Evolutionary conservation across 2,888 invertebrate genomes (phyloP), one percentile per base, ranked within the genome.

Genomic region (Rhagophthalmus giganteus): DNA sequence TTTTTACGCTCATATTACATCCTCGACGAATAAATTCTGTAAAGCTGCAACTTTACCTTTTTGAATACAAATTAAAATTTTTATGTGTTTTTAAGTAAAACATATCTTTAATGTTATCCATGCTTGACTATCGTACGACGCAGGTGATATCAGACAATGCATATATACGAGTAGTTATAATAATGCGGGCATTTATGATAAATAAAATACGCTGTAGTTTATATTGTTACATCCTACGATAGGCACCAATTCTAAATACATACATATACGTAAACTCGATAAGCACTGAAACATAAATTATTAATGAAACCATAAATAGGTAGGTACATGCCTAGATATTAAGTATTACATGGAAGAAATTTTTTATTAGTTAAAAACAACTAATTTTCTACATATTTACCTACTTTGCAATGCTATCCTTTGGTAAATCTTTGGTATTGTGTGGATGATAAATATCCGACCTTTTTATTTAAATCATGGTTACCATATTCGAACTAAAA

Each of bases 171-270:
- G 15, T 12, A 24, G 28, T 11, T 10, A 24, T 26, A 41, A 41
- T 28, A 46, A 52, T 52, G 52, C 52, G 52, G 52, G 52, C 28
- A 38, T n/a, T n/a, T 20, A 34, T 32, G 52, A 52, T 52, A 52
- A 52, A 52, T 32, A 40, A 47, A 46, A 51, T 44, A 37, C 44
- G 44, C 39, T 37, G 42, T 45, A 30, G 11, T 31, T 47, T 10
- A 26, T 47, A 47, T 33, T 48, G 34, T 34, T 41, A 41, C 48
- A 48, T 41, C 34, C 48, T 41, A 15, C 15, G 41, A 48, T 48
- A 48, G 40, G 39, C 35, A 33, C 40, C 39, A 48, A n/a, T 40
- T 28, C 41, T 39, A 47, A 47, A 47, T 33, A 38, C 30, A 34
- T 48, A n/a, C n/a, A n/a, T n/a, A n/a, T n/a, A 40, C 30, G 32